Conservation (phyloP, 1,140 invertebrate species). For the Psilanteris sp. region DNA sequence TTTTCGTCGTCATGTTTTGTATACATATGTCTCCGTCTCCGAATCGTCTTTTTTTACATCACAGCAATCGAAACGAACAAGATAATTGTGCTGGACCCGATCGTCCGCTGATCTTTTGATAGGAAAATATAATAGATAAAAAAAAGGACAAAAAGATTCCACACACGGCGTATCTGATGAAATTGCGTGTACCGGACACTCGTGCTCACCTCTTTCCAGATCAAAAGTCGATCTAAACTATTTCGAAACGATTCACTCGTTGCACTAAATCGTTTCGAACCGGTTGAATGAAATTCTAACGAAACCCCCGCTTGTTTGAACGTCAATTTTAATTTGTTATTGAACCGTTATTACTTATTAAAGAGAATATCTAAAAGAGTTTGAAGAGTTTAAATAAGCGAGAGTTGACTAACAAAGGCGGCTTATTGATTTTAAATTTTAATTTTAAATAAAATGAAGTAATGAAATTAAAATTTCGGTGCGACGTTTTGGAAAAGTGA, state of each 20-base stretch:
- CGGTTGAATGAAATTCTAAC: not conserved
- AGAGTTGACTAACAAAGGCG: not conserved
- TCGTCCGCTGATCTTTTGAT: constrained; percentile 64
- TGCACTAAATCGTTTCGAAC: not conserved
- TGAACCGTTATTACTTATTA: too few relatives aligned
- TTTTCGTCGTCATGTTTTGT: constrained; percentile 50
- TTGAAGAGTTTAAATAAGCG: not conserved
- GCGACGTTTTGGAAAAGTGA: not conserved
- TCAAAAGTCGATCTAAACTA: constrained; percentile 10
- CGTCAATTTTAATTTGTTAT: too few relatives aligned
- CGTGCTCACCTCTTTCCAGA: constrained; percentile 30
- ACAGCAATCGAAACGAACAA: constrained; percentile 52
- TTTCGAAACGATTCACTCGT: not conserved
- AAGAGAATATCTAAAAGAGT: too few relatives aligned
- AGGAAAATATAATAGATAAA: constrained; percentile 62
- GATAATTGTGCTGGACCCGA: constrained; percentile 60
- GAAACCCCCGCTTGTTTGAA: not conserved
- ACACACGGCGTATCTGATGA: constrained; percentile 14
- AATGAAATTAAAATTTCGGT: constrained; percentile 4
- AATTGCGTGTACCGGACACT: constrained; percentile 41
- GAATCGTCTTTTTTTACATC: constrained; percentile 60
- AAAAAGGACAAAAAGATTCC: constrained; percentile 27
- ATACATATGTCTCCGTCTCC: constrained; percentile 51
- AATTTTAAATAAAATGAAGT: not conserved
- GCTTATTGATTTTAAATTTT: not conserved